phyloP scores from a whole-genome alignment of 92 coral and sea anemone genomes.

The Palythoa caribaeorum region DNA sequence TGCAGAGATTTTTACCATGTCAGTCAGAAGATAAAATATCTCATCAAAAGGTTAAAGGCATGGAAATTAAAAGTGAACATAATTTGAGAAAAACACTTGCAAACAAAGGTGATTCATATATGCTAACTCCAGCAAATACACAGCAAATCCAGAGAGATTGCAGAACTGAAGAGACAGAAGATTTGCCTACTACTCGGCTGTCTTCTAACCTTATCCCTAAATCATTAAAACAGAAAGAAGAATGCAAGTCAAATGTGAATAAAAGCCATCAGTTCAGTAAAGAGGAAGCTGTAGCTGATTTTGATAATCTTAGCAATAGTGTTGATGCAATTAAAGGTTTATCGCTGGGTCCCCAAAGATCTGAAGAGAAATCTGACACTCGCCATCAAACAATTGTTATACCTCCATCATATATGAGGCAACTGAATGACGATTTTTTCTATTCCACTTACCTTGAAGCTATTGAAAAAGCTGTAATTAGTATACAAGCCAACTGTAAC shows the following conservation, averaged over 20 bases:
- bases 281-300: background rate
- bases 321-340: background rate
- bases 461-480: constrained; percentile 56
- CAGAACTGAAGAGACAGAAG: background rate
- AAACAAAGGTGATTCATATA: background rate
- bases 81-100: background rate
- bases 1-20: background rate
- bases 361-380: background rate
- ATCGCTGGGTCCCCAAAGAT: constrained; percentile 1
- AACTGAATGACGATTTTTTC: constrained; percentile 76
- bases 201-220: background rate
- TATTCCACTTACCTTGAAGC: constrained; percentile 59
- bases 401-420: constrained; percentile 81
- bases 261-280: background rate
- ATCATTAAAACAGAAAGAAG: background rate
- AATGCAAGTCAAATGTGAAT: background rate
- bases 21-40: background rate
- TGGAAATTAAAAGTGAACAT: background rate
- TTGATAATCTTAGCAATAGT: background rate
- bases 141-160: background rate
- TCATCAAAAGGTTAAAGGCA: background rate
- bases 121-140: background rate
- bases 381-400: constrained; percentile 33
- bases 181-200: background rate
- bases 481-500: background rate